Base-by-base conservation (phyloP, 2,888 invertebrate genomes). In the Nomada hirtipes region DNA sequence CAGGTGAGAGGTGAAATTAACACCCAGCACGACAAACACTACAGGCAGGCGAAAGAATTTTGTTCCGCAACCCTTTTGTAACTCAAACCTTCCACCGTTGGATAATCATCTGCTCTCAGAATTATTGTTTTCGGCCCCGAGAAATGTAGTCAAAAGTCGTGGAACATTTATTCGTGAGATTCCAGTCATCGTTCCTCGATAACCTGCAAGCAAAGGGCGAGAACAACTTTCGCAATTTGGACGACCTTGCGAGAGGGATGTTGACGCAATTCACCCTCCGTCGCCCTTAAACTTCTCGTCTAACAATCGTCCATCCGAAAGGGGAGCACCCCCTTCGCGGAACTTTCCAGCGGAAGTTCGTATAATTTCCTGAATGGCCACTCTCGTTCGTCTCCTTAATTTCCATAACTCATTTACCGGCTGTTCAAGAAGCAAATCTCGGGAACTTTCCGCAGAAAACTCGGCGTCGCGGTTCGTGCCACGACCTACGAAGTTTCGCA, bases 331-430 rank as follows among this genome's bases (percentile, higher is more conserved):
- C 15, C 47, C 47, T 11, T 61, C 57, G 50, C 55, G 70, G 23
- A 85, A 87, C 75, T 87, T 83, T 75, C 50, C 68, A 18, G 13
- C 60, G 76, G 63, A 81, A 86, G 77, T 87, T 76, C 75, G 79
- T 75, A 79, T 87, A 88, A 85, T 88, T 88, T 78, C 82, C 69
- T 79, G 77, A 78, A 84, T 74, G 77, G 80, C 80, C 82, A 85
- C 77, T 83, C 83, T 68, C 79, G 76, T 69, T 76, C 79, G 76
- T 79, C 82, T 74, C 77, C 77, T 83, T 85, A 85, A 88, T 88
- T 88, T 88, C 85, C 88, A 88, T 88, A 88, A 88, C 83, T 88
- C 85, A 77, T 88, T 86, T 83, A 73, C 70, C 76, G 63, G 73
- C 64, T 77, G 72, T 77, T 71, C 86, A 52, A 60, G 71, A 79